Percentiles rank a stretch among this genome's conserved stretches.
These are phyloP conservation scores for Vireo altiloquus DNA, from an alignment of 2,113 vertebrate species.

Conservation along the genomic window DNA sequence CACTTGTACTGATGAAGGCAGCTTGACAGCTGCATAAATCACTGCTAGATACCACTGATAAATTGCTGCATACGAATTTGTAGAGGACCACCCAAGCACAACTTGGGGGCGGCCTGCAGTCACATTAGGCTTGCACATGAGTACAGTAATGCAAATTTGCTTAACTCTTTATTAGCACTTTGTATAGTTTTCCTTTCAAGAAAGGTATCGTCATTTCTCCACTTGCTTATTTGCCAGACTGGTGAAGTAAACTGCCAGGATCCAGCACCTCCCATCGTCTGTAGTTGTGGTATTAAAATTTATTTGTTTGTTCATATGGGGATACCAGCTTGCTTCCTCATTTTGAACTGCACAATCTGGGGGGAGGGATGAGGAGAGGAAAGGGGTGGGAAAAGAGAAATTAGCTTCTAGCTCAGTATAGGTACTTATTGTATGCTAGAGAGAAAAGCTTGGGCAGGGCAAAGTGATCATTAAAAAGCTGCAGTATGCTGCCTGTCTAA, in stretches of 20 bases:
- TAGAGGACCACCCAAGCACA: slow-evolving; percentile 79
- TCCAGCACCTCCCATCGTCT: background rate
- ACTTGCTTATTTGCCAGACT: background rate
- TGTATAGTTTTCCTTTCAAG: background rate
- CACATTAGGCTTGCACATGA: slow-evolving; percentile 49
- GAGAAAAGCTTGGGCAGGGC: background rate
- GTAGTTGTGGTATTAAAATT: background rate
- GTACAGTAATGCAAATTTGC: slow-evolving; percentile 76
- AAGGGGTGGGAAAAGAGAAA: background rate
- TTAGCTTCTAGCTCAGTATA: background rate
- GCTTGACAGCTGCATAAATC: slow-evolving; percentile 85
- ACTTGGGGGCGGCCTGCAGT: slow-evolving; percentile 35
- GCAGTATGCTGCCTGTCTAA: background rate
- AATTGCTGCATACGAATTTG: slow-evolving; percentile 71
- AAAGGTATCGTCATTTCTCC: background rate
- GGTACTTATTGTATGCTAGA: background rate
- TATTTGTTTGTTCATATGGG: background rate
- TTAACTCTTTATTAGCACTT: slow-evolving; percentile 70
- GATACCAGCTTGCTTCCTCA: background rate
- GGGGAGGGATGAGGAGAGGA: background rate
- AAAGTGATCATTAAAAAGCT: background rate
- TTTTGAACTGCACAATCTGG: background rate
- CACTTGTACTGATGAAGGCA: slow-evolving; percentile 78
- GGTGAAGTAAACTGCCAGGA: background rate
- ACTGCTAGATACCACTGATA: slow-evolving; percentile 75